Evolutionary conservation across 2,113 vertebrate genomes (phyloP).

Genomic region (Piliocolobus tephrosceles): DNA sequence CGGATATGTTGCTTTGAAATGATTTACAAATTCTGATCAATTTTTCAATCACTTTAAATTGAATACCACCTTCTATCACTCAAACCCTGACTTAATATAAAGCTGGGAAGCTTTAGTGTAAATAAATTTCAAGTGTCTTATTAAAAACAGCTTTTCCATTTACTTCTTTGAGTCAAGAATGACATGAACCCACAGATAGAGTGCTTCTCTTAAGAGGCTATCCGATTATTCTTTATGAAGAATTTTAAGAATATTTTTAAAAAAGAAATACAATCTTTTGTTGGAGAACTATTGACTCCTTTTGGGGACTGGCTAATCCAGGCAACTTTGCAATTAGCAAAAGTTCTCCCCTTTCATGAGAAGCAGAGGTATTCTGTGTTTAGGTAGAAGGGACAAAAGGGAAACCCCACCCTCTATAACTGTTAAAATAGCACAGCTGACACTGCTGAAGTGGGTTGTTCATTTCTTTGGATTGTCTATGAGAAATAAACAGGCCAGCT

Average conservation of each 20-base stretch:
- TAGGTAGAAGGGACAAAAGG: background rate
- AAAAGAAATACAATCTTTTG: background rate
- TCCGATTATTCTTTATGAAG: background rate
- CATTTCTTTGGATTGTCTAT: background rate
- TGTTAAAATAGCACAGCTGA: background rate
- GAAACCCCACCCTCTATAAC: background rate
- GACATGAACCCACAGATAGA: background rate
- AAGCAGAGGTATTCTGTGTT: background rate
- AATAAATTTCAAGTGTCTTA: background rate
- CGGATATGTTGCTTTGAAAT: background rate
- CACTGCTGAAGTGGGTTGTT: background rate
- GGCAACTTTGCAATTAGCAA: background rate
- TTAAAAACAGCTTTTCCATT: conserved; percentile 12
- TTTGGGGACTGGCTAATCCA: conserved; percentile 1
- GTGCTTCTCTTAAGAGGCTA: background rate
- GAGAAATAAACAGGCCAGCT: background rate
- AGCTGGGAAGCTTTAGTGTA: background rate
- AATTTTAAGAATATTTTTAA: background rate
- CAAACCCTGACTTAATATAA: background rate
- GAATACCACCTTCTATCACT: background rate
- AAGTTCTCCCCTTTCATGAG: background rate
- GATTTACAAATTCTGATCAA: background rate
- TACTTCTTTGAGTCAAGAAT: background rate
- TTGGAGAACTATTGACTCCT: background rate
- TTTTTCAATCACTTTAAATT: background rate